These are phyloP conservation scores for Subacronicta megacephala DNA, from an alignment of 2,888 invertebrate genomes.

Conservation along the genomic window DNA sequence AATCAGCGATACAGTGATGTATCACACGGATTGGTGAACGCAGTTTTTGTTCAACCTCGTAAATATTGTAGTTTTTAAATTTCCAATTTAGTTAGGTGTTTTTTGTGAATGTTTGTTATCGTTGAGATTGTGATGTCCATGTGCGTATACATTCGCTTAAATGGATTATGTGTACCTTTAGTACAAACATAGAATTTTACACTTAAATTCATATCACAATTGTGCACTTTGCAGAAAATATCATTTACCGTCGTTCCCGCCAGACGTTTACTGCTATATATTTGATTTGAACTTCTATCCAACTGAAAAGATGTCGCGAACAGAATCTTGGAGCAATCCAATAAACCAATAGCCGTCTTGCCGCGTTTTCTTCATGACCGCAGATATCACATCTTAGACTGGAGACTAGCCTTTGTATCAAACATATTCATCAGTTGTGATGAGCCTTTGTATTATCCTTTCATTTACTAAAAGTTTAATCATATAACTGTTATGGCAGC, in stretches of 20 bases:
- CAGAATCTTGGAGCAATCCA: conserved; percentile 39
- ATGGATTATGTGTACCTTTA: conserved; percentile 27
- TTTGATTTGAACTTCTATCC: conserved; percentile 39
- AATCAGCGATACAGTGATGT: not conserved
- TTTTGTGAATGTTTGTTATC: conserved; percentile 8
- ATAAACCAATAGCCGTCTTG: conserved; percentile 45
- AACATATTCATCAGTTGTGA: too few species aligned
- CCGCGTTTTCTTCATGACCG: conserved; percentile 25
- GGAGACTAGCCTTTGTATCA: conserved; percentile 12
- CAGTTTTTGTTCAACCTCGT: not conserved
- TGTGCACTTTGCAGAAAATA: conserved; percentile 42
- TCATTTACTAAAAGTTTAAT: conserved; percentile 54
- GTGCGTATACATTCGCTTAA: not conserved
- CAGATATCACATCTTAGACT: conserved; percentile 40
- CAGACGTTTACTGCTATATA: conserved; percentile 33
- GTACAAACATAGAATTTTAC: conserved; percentile 25
- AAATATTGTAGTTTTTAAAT: not conserved
- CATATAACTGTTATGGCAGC: conserved; percentile 40
- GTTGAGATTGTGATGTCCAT: conserved; percentile 7
- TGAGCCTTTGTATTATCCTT: conserved; percentile 14
- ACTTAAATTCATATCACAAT: conserved; percentile 45
- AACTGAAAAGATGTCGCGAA: conserved; percentile 40
- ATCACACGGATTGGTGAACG: not conserved
- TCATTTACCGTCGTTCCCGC: conserved; percentile 27
- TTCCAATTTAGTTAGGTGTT: not conserved